A percentile compares a stretch with the other conserved stretches of the same genome.
phyloP scores from a whole-genome alignment of 2,888 invertebrate genomes.

The Augiades crinisus region DNA sequence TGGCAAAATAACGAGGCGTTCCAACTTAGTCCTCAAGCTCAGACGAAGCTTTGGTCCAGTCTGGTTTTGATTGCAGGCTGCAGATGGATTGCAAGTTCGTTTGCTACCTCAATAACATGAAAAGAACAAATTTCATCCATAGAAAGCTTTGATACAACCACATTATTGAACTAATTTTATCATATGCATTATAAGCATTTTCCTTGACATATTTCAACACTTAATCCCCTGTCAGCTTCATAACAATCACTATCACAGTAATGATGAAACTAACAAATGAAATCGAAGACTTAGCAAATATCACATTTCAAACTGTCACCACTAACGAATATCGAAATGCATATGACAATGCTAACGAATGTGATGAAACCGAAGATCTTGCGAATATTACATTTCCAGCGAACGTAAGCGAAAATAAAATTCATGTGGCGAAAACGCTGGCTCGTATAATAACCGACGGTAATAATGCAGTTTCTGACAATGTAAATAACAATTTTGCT shows the following conservation, averaged over 20 bases:
- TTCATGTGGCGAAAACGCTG: constrained; percentile 8
- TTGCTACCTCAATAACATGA: no score
- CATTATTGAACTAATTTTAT: neutral
- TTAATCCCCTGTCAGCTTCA: constrained; percentile 3
- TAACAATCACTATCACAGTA: constrained; percentile 6
- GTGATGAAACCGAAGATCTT: constrained; percentile 14
- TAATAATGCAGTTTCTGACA: no score
- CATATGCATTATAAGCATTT: neutral
- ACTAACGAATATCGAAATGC: constrained; percentile 21
- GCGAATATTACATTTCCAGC: constrained; percentile 11
- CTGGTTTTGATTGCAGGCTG: no score
- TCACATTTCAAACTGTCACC: constrained; percentile 12
- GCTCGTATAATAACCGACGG: no score
- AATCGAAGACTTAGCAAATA: constrained; percentile 18
- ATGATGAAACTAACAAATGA: constrained; percentile 18
- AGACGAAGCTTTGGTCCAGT: no score
- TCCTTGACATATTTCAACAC: neutral
- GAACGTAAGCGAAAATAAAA: constrained; percentile 18
- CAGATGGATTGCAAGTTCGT: no score
- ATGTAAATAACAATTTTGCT: no score
- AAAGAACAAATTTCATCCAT: no score
- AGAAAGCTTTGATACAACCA: neutral
- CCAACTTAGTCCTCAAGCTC: no score
- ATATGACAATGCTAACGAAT: constrained; percentile 18
- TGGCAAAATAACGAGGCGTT: no score